A percentile compares a stretch with the other conserved stretches of the same genome.
These are phyloP conservation scores for Diarsia mendica DNA, from an alignment of 2,888 invertebrate genomes.

Conservation along the genomic window DNA sequence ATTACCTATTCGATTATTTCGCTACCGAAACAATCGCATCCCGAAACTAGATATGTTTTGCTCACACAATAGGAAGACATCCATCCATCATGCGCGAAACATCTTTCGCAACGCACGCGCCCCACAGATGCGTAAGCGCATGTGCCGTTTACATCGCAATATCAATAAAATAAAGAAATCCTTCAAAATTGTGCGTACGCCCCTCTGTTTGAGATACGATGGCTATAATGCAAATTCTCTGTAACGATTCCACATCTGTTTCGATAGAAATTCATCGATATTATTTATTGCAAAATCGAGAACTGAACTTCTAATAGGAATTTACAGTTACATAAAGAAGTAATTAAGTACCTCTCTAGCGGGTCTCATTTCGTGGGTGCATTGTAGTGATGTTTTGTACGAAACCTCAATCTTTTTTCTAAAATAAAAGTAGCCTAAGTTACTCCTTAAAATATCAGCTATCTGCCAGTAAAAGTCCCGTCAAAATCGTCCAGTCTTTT, in stretches of 20 bases:
- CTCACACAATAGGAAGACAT: slow-evolving; percentile 66
- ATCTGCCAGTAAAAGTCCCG: no score
- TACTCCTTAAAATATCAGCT: no score
- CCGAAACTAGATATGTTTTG: slow-evolving; percentile 71
- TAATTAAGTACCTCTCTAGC: background rate
- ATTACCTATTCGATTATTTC: slow-evolving; percentile 66
- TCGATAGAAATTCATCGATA: slow-evolving; percentile 30
- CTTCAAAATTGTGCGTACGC: slow-evolving; percentile 41
- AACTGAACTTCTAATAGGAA: background rate
- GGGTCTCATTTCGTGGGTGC: no score
- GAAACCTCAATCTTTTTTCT: no score
- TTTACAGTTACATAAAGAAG: background rate
- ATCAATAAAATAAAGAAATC: slow-evolving; percentile 54
- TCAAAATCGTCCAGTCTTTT: no score
- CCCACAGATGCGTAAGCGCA: slow-evolving; percentile 77
- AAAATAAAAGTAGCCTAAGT: no score
- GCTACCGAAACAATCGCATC: slow-evolving; percentile 60
- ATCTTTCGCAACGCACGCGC: slow-evolving; percentile 84
- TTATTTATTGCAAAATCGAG: background rate
- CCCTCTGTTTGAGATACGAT: slow-evolving; percentile 66
- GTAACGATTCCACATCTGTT: slow-evolving; percentile 71
- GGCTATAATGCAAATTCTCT: slow-evolving; percentile 60
- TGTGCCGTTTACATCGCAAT: slow-evolving; percentile 71
- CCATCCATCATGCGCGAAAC: slow-evolving; percentile 80
- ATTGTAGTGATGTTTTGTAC: no score